Base-by-base conservation (phyloP, 2,113 vertebrate genomes). In the Romanogobio albipinnatus region DNA sequence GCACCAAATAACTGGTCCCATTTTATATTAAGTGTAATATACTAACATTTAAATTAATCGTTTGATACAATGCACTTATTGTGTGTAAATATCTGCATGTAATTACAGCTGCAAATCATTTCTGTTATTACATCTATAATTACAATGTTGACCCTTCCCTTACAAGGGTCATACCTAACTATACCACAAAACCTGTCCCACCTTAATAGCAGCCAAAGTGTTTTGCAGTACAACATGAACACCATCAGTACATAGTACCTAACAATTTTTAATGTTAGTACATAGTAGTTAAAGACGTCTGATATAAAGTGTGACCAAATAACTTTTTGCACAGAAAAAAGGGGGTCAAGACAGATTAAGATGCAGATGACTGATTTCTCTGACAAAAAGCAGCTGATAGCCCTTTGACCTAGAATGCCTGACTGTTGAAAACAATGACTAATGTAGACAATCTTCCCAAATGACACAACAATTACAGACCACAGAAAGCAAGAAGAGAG, bases 391-490 rank as follows among this genome's bases (percentile, higher is more conserved):
- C 82, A 88, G 74, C 78, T 84, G 87, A 84, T 22, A 74, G 73
- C 73, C 36, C 78, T 88, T 82, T 88, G 85, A 82, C 82, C 87
- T 74, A 81, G 51, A 79, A 84, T 84, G 78, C 26, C 53, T 49
- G 70, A 64, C 17, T 64, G 82, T 71, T 73, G 53, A 84, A 86
- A 86, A 86, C 56, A 85, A 70, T 88, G 82, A 75, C 58, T 84
- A 82, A 82, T 82, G 33, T 76, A 24, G n/a, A 84, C 59, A 84
- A 17, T 10, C 43, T 58, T 19, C 68, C 68, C 33, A 70, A 80
- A 76, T 71, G 51, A 81, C 61, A 66, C 61, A 88, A 82, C 29
- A 86, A 82, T 86, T 85, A 88, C 33, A 62, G 39, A 71, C 82
- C 79, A 36, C 70, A 47, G 43, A 76, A 53, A 47, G n/a, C 47